Evolutionary conservation across 2,888 invertebrate genomes (phyloP).

Genomic region (Dexiosoma caninum): DNA sequence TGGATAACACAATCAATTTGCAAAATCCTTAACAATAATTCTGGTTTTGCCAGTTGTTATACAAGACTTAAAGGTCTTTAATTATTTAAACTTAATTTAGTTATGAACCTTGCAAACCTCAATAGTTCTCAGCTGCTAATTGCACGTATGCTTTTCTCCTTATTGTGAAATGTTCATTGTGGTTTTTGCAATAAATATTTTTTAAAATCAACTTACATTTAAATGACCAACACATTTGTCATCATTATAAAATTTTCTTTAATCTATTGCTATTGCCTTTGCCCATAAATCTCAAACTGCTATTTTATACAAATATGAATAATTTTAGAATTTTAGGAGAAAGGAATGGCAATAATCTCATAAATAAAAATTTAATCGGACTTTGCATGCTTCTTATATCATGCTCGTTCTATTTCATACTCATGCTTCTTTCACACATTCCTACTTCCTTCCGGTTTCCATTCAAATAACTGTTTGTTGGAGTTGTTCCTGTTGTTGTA

Average conservation of each 20-base stretch:
- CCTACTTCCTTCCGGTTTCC: constrained; percentile 47
- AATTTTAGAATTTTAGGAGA: constrained; percentile 37
- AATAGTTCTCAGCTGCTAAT: background rate
- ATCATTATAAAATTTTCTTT: constrained; percentile 55
- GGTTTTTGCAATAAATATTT: background rate
- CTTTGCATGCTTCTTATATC: constrained; percentile 44
- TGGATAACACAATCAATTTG: no score
- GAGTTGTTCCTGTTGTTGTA: background rate
- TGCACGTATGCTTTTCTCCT: no score
- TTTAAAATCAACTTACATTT: constrained; percentile 1
- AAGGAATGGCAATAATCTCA: constrained; percentile 55
- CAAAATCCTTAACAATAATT: no score
- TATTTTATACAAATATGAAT: constrained; percentile 44
- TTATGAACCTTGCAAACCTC: background rate
- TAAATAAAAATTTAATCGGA: constrained; percentile 52
- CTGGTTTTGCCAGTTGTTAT: no score
- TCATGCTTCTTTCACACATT: background rate
- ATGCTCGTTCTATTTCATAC: constrained; percentile 1
- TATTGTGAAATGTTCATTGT: background rate
- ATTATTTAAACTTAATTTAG: background rate
- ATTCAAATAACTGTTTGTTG: constrained; percentile 27
- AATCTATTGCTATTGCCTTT: constrained; percentile 43
- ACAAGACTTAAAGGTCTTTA: no score
- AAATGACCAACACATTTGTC: constrained; percentile 54
- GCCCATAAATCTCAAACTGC: constrained; percentile 2